These are phyloP conservation scores for Ceratina calcarata DNA, from an alignment of 1,140 invertebrate genomes.

Conservation along the genomic window DNA sequence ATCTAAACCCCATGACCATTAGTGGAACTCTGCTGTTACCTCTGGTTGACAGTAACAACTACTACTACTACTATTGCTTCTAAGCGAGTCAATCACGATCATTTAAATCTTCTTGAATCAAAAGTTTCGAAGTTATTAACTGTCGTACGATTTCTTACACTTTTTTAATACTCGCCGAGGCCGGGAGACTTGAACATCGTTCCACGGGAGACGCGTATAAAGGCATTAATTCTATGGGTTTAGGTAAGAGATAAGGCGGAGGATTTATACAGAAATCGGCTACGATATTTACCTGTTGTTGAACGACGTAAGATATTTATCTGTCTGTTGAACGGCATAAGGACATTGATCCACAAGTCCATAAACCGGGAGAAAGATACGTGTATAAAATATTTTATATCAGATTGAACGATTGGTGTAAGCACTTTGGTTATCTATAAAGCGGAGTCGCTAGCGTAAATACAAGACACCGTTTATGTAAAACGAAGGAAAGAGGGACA, in stretches of 20 bases:
- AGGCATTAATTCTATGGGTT: conserved; percentile 13
- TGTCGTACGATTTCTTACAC: neutral
- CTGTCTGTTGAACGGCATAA: neutral
- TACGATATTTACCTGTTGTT: conserved; percentile 13
- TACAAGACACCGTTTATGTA: conserved; percentile 5
- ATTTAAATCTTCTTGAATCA: too few relatives aligned
- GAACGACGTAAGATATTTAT: neutral
- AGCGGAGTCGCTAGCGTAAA: neutral
- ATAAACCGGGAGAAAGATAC: conserved; percentile 31
- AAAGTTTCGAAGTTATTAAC: too few relatives aligned
- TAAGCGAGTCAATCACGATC: too few relatives aligned
- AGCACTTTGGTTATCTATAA: conserved; percentile 39
- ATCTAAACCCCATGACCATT: neutral
- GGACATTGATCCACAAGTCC: neutral
- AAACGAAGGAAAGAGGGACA: conserved; percentile 16
- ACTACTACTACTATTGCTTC: too few relatives aligned
- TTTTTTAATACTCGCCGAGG: neutral
- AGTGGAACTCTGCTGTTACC: neutral
- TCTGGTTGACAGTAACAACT: neutral
- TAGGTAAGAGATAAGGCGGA: conserved; percentile 7
- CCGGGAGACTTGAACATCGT: neutral
- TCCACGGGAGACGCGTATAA: too few relatives aligned
- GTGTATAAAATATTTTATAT: conserved; percentile 46
- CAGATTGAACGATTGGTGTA: conserved; percentile 26
- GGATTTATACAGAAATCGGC: conserved; percentile 17